Conservation (phyloP, 2,888 invertebrate species). For the Elaeidobius kamerunicus region DNA sequence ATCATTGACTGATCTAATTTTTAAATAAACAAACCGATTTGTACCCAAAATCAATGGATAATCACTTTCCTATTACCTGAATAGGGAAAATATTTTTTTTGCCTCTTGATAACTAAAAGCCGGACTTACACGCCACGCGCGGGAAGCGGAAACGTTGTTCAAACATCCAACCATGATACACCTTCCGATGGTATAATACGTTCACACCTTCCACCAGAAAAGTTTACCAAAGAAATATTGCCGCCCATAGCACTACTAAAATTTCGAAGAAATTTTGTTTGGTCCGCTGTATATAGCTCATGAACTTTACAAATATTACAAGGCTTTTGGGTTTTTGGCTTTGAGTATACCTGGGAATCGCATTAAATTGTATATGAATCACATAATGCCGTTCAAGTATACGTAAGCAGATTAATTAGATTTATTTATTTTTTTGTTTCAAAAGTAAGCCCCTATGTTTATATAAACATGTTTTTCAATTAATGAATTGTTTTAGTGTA, state of each 20-base stretch:
- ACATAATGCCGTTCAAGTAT: no score
- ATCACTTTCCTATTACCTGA: no score
- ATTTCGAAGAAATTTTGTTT: constrained; percentile 11
- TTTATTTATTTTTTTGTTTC: no score
- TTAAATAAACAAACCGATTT: constrained; percentile 8
- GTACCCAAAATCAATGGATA: no score
- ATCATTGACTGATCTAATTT: constrained; percentile 17
- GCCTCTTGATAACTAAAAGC: no score
- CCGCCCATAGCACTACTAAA: constrained; percentile 6
- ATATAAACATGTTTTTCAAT: no score
- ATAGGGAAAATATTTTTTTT: no score
- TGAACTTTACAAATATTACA: constrained; percentile 29
- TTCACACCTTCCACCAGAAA: constrained; percentile 34
- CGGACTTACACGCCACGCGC: constrained; percentile 32
- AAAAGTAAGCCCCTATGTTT: no score
- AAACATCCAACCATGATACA: constrained; percentile 41
- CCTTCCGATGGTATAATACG: constrained; percentile 36
- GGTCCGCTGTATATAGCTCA: constrained; percentile 25
- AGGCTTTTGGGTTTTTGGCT: constrained; percentile 2
- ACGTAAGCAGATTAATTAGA: no score
- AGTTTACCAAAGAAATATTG: constrained; percentile 25
- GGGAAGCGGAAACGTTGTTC: constrained; percentile 46
- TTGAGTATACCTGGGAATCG: constrained; percentile 10
- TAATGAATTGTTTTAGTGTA: no score
- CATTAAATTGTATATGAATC: no score